phyloP scores from a whole-genome alignment of 2,797 vertebrate genomes.

The Rhinatrema bivittatum region DNA sequence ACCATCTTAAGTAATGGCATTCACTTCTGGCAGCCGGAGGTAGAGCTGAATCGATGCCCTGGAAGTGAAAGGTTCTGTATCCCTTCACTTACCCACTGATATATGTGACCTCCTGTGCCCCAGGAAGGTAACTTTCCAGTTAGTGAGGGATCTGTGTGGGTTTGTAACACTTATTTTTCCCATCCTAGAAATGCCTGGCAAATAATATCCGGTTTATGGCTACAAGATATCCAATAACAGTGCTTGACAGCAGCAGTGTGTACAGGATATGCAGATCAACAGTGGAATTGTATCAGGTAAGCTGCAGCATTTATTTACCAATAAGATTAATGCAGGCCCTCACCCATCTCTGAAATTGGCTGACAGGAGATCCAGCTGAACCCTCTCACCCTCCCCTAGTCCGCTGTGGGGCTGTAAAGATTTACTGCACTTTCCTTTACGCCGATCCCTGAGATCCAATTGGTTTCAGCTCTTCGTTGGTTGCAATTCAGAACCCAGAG shows the following conservation, averaged over 20 bases:
- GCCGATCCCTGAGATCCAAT: no score
- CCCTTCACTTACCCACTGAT: no score
- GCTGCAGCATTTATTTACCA: background rate
- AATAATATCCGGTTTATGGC: slow-evolving; percentile 42
- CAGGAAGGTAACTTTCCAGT: no score
- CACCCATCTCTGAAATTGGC: rapidly evolving
- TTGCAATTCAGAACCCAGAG: no score
- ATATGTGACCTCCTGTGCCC: rapidly evolving
- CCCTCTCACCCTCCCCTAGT: background rate
- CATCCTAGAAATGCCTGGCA: slow-evolving; percentile 44
- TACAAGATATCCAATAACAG: slow-evolving; percentile 44
- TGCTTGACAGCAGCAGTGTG: slow-evolving; percentile 36
- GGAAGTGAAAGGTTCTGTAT: no score
- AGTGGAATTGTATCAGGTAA: slow-evolving; percentile 40
- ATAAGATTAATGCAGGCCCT: rapidly evolving
- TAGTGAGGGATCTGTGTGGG: no score
- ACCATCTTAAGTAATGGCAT: background rate
- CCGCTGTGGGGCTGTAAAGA: no score
- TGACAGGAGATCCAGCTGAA: rapidly evolving
- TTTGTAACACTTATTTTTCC: background rate
- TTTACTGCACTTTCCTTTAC: no score
- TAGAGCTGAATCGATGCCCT: no score
- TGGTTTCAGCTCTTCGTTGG: no score
- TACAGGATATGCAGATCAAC: slow-evolving; percentile 39
- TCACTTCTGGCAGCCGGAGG: slow-evolving; percentile 5